Evolutionary conservation across 2,888 invertebrate genomes (phyloP).

Genomic region (Nomada hirtipes): DNA sequence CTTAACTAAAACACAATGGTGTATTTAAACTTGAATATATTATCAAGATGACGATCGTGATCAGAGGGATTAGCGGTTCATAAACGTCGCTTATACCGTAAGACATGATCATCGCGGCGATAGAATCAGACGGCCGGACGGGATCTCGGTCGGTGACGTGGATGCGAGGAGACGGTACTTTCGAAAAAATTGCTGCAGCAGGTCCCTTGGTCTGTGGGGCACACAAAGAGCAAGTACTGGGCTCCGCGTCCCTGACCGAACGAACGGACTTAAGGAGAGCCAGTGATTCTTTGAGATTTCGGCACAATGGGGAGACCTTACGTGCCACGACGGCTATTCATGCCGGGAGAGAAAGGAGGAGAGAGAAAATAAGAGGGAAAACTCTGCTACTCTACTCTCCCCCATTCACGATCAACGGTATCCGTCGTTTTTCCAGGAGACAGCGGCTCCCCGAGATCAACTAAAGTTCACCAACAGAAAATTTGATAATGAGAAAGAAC

Average conservation of each 20-base stretch:
- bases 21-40: background rate
- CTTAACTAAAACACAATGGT: background rate
- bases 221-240: slow-evolving; percentile 69
- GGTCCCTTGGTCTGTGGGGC: slow-evolving; percentile 61
- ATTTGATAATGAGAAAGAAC: background rate
- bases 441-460: slow-evolving; percentile 54
- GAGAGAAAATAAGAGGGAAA: slow-evolving; percentile 69
- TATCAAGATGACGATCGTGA: background rate
- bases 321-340: slow-evolving; percentile 75
- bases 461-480: background rate
- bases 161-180: slow-evolving; percentile 53
- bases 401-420: slow-evolving; percentile 77
- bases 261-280: slow-evolving; percentile 74
- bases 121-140: slow-evolving; percentile 15
- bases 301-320: slow-evolving; percentile 71
- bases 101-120: background rate
- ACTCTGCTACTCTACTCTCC: slow-evolving; percentile 71
- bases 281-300: slow-evolving; percentile 81
- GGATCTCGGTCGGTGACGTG: slow-evolving; percentile 2
- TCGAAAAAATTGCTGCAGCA: slow-evolving; percentile 76
- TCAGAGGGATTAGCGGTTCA: background rate
- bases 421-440: slow-evolving; percentile 56
- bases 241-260: slow-evolving; percentile 70
- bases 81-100: slow-evolving; percentile 11
- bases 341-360: slow-evolving; percentile 48